Evolutionary conservation across 2,888 invertebrate genomes (phyloP).

Genomic region (Epistrophe eligans): DNA sequence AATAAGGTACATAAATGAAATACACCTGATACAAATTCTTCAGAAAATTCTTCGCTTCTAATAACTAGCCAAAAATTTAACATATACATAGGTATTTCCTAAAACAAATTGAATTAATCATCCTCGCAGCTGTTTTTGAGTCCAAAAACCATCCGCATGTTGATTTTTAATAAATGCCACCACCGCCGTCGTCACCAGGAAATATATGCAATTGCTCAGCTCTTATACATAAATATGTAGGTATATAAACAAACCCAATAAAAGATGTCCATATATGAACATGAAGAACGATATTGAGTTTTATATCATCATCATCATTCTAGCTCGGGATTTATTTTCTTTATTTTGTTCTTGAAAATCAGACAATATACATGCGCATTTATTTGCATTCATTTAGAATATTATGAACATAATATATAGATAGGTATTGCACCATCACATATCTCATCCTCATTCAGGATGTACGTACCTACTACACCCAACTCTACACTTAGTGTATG

Average conservation of each 20-base stretch:
- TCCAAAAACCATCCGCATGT: neutral
- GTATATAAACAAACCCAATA: too few species aligned
- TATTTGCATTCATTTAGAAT: slow-evolving; percentile 73
- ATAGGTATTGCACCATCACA: slow-evolving; percentile 48
- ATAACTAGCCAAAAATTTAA: too few species aligned
- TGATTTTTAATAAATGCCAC: neutral
- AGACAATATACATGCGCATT: slow-evolving; percentile 75
- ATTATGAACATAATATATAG: neutral
- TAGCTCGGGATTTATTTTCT: slow-evolving; percentile 50
- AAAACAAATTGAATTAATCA: neutral
- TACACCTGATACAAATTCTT: too few species aligned
- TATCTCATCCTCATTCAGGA: neutral
- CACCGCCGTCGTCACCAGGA: neutral
- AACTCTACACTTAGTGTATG: neutral
- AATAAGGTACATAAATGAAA: too few species aligned
- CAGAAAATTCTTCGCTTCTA: too few species aligned
- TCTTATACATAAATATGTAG: too few species aligned
- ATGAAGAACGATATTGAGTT: slow-evolving; percentile 12
- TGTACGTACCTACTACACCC: too few species aligned
- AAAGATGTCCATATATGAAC: neutral
- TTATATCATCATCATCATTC: slow-evolving; percentile 42
- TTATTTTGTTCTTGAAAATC: slow-evolving; percentile 58
- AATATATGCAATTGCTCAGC: neutral
- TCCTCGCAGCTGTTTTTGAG: neutral
- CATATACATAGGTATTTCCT: too few species aligned